Conservation (phyloP, 2,888 invertebrate genomes). For the Acrocyrtus sp. region DNA sequence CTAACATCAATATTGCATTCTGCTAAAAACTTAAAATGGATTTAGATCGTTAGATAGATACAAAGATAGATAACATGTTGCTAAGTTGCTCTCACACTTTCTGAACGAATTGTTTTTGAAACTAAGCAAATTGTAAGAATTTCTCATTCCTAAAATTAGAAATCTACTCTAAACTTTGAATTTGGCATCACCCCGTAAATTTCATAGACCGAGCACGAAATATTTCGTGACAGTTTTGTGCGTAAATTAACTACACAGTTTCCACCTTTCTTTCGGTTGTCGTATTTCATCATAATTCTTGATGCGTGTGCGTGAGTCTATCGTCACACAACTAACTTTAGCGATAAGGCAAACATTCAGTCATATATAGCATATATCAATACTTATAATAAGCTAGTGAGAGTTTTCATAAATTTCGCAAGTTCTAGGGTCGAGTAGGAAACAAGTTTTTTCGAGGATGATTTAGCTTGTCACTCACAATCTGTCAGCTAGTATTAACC, state of each 20-base stretch:
- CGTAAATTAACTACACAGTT: not conserved
- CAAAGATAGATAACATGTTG: not conserved
- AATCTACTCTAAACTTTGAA: not conserved
- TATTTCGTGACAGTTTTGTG: not conserved
- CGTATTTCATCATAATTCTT: not conserved
- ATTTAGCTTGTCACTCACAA: slow-evolving; percentile 34
- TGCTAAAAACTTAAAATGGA: not conserved
- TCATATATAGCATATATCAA: no score
- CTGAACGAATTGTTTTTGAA: no score
- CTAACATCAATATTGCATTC: no score
- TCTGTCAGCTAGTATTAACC: slow-evolving; percentile 21
- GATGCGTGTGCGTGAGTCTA: not conserved
- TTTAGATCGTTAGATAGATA: no score
- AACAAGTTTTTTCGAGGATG: slow-evolving; percentile 14
- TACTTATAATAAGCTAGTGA: no score
- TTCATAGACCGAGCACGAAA: not conserved
- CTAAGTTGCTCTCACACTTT: not conserved
- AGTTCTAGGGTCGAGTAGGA: not conserved
- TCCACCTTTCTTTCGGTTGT: not conserved
- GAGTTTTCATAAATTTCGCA: not conserved
- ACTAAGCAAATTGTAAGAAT: not conserved
- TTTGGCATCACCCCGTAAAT: not conserved
- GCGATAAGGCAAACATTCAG: no score
- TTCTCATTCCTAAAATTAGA: not conserved
- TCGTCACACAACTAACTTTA: no score